Base-by-base conservation (phyloP, 2,797 vertebrate genomes). In the Lepilemur ruficaudatus region DNA sequence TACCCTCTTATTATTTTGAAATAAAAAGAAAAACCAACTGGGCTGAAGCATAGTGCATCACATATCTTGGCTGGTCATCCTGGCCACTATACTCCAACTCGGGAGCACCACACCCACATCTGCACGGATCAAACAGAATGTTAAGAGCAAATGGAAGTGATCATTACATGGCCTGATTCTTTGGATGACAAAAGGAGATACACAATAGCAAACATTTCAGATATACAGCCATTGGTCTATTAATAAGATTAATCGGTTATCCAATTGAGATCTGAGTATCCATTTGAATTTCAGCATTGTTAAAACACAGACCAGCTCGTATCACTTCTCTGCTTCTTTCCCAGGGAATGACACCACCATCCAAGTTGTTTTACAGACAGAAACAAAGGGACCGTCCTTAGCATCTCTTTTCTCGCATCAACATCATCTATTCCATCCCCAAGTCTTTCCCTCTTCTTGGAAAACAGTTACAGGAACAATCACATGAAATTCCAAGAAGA, bases 401-500 rank as follows among this genome's bases (percentile, higher is more conserved):
- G 73, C 28, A 76, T 55, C 43, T 72, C 41, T 79, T 57, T 72
- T 11, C 22, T 59, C 22, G 46, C 41, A 35, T 52, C 3, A 18
- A 8, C 52, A 30, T 38, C 22, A 50, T 48, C 50, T n/a, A 80
- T 28, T 65, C 13, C 78, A 90, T 20, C 32, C 63, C 78, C 78
- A 78, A 55, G 7, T 48, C 63, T 11, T 30, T 97, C 86, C 82
- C 93, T 52, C 55, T 97, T 92, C 98, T 96, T 97, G 95, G 96
- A 97, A 81, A 84, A 89, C 95, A 97, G 93, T 94, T 2, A 14
- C 43, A 69, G 97, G 95, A 98, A 94, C 63, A 96, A 32, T 93
- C 96, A 73, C 92, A 94, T 95, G 95, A 95, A 97, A 96, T 96
- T 98, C 92, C 55, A 97, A 96, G 94, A 55, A 82, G 48, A 38